Evolutionary conservation across 2,888 invertebrate genomes (phyloP).

Genomic region (Diloba caeruleocephala): DNA sequence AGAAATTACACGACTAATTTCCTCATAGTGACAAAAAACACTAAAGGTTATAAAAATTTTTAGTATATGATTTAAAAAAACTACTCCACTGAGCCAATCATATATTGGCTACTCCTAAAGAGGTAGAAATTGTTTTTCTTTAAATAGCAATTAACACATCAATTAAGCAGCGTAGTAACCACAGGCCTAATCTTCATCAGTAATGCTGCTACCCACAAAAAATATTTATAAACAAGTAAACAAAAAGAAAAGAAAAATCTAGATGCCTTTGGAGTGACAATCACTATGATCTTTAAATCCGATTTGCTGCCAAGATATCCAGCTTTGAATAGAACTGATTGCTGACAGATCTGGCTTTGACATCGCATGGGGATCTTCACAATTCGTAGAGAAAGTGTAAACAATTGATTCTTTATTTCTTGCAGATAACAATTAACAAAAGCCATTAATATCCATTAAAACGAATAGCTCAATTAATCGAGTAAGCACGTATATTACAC

Average conservation of each 20-base stretch:
- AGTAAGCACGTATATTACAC: slow-evolving; percentile 1
- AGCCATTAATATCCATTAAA: background rate
- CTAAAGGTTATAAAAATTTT: too few species aligned
- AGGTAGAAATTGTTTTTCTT: too few species aligned
- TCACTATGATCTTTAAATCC: slow-evolving; percentile 25
- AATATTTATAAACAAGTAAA: background rate
- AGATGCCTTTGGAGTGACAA: background rate
- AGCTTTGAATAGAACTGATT: slow-evolving; percentile 30
- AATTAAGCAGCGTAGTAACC: too few species aligned
- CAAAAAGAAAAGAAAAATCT: slow-evolving; percentile 4
- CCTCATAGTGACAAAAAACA: too few species aligned
- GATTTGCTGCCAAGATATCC: slow-evolving; percentile 28
- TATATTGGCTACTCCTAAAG: too few species aligned
- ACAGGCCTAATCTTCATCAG: too few species aligned
- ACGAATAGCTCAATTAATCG: slow-evolving; percentile 8
- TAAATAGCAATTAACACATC: too few species aligned
- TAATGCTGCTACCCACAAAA: background rate
- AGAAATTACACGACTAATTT: too few species aligned
- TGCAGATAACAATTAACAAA: background rate
- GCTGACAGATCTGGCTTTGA: slow-evolving; percentile 15
- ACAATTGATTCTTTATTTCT: background rate
- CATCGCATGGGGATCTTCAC: slow-evolving; percentile 8
- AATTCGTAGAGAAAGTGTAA: slow-evolving; percentile 15
- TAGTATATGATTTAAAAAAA: too few species aligned
- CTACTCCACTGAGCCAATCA: too few species aligned